phyloP scores from a whole-genome alignment of 2,797 vertebrate species.

The Pseudomugil gertrudae region DNA sequence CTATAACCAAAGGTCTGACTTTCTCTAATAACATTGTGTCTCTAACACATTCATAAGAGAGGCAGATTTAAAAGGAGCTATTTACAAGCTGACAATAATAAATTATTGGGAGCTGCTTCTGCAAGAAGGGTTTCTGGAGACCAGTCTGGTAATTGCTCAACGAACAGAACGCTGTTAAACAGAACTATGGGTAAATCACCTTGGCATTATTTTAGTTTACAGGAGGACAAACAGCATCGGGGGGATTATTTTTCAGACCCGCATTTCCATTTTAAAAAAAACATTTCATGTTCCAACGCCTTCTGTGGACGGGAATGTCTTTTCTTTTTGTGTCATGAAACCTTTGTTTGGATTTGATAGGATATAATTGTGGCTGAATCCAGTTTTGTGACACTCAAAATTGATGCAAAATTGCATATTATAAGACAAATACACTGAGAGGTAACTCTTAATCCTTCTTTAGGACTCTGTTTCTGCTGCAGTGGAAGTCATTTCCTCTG shows the following conservation, averaged over 20 bases:
- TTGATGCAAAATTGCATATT: slow-evolving; percentile 19
- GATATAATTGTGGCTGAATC: too few relatives aligned
- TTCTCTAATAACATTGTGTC: slow-evolving; percentile 37
- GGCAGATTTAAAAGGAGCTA: slow-evolving; percentile 20
- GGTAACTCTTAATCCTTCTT: slow-evolving; percentile 7
- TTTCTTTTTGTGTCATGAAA: neutral
- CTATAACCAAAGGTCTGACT: slow-evolving; percentile 51
- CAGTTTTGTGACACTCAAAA: slow-evolving; percentile 6
- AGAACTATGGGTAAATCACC: slow-evolving; percentile 59
- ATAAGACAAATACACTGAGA: slow-evolving; percentile 4
- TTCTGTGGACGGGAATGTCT: slow-evolving; percentile 4
- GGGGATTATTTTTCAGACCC: slow-evolving; percentile 18
- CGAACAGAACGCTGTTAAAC: slow-evolving; percentile 63
- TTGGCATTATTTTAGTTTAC: slow-evolving; percentile 53
- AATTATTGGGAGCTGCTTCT: slow-evolving; percentile 38
- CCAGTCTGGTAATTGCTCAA: slow-evolving; percentile 54
- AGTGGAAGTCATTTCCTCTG: slow-evolving; percentile 16
- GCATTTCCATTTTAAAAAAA: slow-evolving; percentile 45
- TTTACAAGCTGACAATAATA: slow-evolving; percentile 53
- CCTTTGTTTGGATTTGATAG: neutral
- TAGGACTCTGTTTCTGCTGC: slow-evolving; percentile 2
- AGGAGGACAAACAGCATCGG: slow-evolving; percentile 32
- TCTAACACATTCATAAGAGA: slow-evolving; percentile 28
- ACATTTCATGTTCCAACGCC: slow-evolving; percentile 30
- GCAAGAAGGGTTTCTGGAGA: slow-evolving; percentile 39